A percentile compares a stretch with the other conserved stretches of the same genome.
Evolutionary conservation across 1,140 invertebrate genomes (phyloP).

Genomic region (Psix sp.): DNA sequence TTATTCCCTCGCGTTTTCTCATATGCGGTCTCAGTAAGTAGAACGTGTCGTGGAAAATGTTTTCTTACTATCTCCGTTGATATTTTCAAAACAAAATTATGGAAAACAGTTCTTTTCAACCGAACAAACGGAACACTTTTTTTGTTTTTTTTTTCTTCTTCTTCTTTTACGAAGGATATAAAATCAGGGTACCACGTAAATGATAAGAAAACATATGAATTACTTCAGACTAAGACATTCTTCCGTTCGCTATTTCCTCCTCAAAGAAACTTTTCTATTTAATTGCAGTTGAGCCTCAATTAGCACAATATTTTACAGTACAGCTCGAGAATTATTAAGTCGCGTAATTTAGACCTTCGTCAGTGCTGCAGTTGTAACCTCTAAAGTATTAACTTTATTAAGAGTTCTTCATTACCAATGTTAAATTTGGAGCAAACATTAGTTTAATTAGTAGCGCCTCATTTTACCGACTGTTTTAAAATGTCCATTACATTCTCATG

Average conservation of each 20-base stretch:
- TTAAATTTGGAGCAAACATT: constrained; percentile 27
- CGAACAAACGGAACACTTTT: neutral
- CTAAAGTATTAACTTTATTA: constrained; percentile 56
- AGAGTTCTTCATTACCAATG: constrained; percentile 49
- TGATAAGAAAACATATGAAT: constrained; percentile 35
- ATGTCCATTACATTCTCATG: neutral
- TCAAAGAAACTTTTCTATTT: too few species aligned
- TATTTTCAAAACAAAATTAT: constrained; percentile 40
- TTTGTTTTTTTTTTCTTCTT: too few species aligned
- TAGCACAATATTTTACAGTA: too few species aligned
- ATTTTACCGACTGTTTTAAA: neutral
- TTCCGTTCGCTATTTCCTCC: too few species aligned
- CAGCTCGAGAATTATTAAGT: too few species aligned
- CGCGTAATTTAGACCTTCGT: constrained; percentile 21
- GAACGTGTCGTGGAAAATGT: constrained; percentile 16
- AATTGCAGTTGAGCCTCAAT: too few species aligned
- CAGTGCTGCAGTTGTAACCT: constrained; percentile 31
- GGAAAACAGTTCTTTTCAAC: constrained; percentile 27
- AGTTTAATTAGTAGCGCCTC: constrained; percentile 21
- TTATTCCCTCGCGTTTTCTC: neutral
- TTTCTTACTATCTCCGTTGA: constrained; percentile 33
- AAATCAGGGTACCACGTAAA: constrained; percentile 16
- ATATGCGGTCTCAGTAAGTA: neutral
- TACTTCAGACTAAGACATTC: constrained; percentile 7
- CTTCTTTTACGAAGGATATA: neutral